These are phyloP conservation scores for Chloroceryle aenea DNA, from an alignment of 2,113 vertebrate species.

Conservation along the genomic window DNA sequence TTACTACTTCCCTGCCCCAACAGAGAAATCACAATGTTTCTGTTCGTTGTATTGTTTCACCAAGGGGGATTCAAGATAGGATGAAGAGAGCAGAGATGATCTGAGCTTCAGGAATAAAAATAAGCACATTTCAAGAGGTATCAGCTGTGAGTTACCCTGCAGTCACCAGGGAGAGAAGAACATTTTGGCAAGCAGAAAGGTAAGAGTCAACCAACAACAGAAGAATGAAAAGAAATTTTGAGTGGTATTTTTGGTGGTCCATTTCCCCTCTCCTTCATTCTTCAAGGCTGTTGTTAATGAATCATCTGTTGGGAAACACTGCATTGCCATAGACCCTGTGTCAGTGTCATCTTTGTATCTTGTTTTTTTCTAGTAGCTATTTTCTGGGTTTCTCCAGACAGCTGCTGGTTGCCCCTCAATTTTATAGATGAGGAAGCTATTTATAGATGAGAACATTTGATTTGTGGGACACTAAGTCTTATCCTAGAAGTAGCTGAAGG, in stretches of 20 bases:
- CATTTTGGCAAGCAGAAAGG: neutral
- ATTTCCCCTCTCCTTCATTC: neutral
- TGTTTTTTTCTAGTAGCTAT: neutral
- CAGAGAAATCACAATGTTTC: neutral
- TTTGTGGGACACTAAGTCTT: neutral
- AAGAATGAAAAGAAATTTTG: neutral
- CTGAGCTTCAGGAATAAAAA: neutral
- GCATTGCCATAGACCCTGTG: neutral
- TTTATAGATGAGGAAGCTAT: neutral
- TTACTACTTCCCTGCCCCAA: fast-evolving
- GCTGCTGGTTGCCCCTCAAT: neutral
- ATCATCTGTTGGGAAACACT: neutral
- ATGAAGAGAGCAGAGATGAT: neutral
- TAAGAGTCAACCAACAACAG: neutral
- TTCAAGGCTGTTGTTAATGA: neutral
- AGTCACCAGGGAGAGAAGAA: neutral
- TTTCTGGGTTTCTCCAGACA: neutral
- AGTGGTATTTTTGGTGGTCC: no score
- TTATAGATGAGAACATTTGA: neutral
- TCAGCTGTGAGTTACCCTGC: neutral
- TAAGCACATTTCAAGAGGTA: neutral
- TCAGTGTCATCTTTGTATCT: neutral
- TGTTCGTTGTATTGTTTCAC: neutral
- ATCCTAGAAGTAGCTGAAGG: neutral
- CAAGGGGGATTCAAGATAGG: neutral